Base-by-base conservation (phyloP, 2,113 vertebrate genomes). In the Gasterosteus aculeatus region DNA sequence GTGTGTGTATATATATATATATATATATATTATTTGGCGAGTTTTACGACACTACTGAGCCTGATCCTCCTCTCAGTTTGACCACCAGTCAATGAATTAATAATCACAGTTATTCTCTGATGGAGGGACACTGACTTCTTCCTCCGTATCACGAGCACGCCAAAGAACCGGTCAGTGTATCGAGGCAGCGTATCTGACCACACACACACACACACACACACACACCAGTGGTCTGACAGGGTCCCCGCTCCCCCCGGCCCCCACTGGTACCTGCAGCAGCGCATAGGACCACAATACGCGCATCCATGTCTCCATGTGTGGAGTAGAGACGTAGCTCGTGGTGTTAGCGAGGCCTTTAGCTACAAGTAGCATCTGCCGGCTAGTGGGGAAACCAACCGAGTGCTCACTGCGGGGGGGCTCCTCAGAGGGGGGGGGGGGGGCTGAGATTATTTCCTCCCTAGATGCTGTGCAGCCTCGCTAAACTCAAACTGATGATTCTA, bases 81-180 rank as follows among this genome's bases (percentile, higher is more conserved):
- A 75, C 35, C 60, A 64, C 85, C 84, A 84, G 81, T 81, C 80
- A 66, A 62, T 77, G 26, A 22, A 26, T 51, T 57, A 59, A 71
- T 46, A 68, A 59, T 33, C 56, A 51, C 22, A 14, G 5, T 46
- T 47, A 63, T 56, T 68, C 72, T 33, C 87, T 84, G 85, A 85
- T 71, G 63, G 81, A 72, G 61, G 69, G 46, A 87, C 67, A 22
- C 72, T 67, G 54, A 42, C 69, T 73, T 51, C 86, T 86, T 85
- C 69, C 75, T 83, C 51, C 67, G 57, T 77, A 69, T 51, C 72
- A n/a, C n/a, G n/a, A 56, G 29, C 87, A 88, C 80, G 88, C 93
- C 94, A 93, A 94, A 94, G 93, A 93, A 85, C 81, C 84, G 85
- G 83, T 83, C 79, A 69, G 71, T 77, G 69, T 71, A 77, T 85